Percentiles rank a stretch among this genome's conserved stretches.
Conservation (phyloP, 2,797 vertebrate species). For the Acanthiza pusilla region DNA sequence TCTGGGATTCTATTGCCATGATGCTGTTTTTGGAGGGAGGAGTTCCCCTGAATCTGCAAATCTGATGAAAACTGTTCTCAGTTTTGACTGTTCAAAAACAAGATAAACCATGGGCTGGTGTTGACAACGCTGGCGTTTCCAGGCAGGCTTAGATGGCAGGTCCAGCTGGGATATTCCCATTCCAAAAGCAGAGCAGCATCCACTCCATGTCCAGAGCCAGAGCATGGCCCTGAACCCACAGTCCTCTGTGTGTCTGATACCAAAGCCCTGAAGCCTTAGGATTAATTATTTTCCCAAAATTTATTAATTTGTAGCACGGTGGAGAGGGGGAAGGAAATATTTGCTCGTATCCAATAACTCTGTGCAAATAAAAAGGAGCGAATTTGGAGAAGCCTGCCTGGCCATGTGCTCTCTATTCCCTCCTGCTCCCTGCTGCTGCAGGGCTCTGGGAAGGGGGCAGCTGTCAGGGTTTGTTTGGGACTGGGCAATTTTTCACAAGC, state of each 20-base stretch:
- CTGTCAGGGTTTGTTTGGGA: neutral
- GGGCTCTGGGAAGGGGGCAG: neutral
- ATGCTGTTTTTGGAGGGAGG: neutral
- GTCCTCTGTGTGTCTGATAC: neutral
- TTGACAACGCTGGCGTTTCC: fast-evolving
- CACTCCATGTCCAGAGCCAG: fast-evolving
- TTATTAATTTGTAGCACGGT: neutral
- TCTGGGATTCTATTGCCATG: neutral
- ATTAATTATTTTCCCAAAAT: neutral
- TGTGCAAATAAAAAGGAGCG: neutral
- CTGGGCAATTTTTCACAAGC: neutral
- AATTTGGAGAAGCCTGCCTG: neutral
- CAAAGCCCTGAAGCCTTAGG: neutral
- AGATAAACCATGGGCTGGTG: neutral
- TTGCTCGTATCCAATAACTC: fast-evolving
- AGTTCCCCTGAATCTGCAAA: neutral
- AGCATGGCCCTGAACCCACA: neutral
- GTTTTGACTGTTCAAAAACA: neutral
- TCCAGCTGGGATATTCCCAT: neutral
- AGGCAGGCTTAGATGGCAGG: neutral
- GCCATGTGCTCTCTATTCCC: neutral
- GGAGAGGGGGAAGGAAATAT: neutral
- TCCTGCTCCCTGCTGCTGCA: neutral
- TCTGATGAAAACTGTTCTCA: neutral
- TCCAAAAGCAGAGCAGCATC: neutral